Evolutionary conservation across 2,113 vertebrate species (phyloP).

Genomic region (Prunella himalayana): DNA sequence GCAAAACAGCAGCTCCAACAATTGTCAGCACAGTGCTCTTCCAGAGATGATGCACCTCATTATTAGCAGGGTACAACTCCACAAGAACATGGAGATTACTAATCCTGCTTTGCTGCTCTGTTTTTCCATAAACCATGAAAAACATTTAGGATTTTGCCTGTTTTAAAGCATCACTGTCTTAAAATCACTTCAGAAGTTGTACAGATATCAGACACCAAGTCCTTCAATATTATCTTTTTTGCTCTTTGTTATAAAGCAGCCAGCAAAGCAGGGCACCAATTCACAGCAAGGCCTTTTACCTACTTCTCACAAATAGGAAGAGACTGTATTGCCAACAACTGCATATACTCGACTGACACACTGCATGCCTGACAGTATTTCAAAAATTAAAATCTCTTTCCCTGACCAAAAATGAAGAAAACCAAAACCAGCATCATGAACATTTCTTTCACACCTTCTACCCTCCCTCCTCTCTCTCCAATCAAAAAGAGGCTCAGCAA

Average conservation of each 20-base stretch:
- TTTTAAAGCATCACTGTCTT: background rate
- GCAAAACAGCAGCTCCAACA: background rate
- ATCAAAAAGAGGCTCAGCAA: background rate
- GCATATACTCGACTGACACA: background rate
- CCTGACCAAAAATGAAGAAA: background rate
- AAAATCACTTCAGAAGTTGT: background rate
- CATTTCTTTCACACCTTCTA: background rate
- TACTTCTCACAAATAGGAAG: background rate
- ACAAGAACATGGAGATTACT: background rate
- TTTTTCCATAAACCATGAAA: background rate
- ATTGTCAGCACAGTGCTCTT: background rate
- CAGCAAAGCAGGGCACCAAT: background rate
- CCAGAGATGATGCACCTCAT: background rate
- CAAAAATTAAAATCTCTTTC: background rate
- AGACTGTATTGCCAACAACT: background rate
- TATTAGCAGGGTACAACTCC: background rate
- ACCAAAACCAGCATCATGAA: background rate
- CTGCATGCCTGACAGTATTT: background rate
- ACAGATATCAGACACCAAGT: background rate
- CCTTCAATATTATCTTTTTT: background rate
- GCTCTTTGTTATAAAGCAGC: background rate
- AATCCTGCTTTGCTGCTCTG: background rate
- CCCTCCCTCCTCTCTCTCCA: conserved; percentile 19
- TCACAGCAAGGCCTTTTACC: background rate
- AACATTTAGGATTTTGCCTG: background rate